Evolutionary conservation across 1,140 invertebrate genomes (phyloP).

Genomic region (Hylaeus volcanicus): DNA sequence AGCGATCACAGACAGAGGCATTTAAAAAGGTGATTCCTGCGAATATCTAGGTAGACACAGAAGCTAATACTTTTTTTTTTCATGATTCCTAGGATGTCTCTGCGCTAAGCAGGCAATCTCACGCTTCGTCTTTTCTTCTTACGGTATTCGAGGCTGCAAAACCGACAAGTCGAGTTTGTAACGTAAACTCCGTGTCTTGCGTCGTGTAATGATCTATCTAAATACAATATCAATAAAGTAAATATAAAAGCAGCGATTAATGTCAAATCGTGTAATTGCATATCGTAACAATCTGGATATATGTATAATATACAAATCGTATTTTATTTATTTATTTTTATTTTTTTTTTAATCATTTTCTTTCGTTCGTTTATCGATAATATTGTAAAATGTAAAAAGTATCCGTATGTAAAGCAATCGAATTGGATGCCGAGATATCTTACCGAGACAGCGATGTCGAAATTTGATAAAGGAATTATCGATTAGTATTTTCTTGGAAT

Average conservation of each 20-base stretch:
- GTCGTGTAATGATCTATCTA: constrained; percentile 52
- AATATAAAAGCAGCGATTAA: constrained; percentile 39
- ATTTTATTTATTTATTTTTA: background rate
- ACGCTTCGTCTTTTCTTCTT: constrained; percentile 48
- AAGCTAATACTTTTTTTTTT: constrained; percentile 67
- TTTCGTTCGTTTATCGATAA: background rate
- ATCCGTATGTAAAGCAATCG: constrained; percentile 45
- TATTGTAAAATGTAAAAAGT: constrained; percentile 56
- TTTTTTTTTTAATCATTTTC: background rate
- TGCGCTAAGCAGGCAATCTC: constrained; percentile 55
- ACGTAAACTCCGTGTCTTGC: constrained; percentile 64
- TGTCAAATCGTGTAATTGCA: constrained; percentile 48
- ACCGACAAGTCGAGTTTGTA: constrained; percentile 65
- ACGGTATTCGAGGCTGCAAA: constrained; percentile 66
- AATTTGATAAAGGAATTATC: constrained; percentile 23
- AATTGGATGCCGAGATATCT: constrained; percentile 50
- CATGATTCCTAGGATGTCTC: constrained; percentile 56
- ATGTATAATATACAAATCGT: constrained; percentile 47
- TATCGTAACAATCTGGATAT: constrained; percentile 51
- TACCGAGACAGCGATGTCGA: constrained; percentile 36
- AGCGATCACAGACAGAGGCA: constrained; percentile 75
- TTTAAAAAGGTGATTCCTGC: constrained; percentile 60
- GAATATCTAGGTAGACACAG: constrained; percentile 60
- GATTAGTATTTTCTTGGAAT: constrained; percentile 25
- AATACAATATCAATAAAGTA: constrained; percentile 41